phyloP scores from a whole-genome alignment of 2,113 vertebrate genomes.

The Aphyosemion australe region DNA sequence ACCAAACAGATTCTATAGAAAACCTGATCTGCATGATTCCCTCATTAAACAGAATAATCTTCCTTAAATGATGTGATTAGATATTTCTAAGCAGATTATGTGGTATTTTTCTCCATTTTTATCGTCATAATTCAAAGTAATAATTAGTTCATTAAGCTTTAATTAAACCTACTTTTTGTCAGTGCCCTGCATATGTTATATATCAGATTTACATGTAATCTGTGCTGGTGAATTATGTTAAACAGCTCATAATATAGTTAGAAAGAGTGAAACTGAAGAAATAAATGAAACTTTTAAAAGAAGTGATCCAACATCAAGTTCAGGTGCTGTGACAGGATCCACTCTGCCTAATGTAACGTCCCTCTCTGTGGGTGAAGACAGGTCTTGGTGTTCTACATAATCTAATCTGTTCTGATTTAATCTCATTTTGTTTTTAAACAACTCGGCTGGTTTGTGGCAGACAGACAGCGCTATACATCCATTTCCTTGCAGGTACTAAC shows the following conservation, averaged over 20 bases:
- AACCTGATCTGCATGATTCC: too few species aligned
- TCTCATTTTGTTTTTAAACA: slow-evolving; percentile 49
- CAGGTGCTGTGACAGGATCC: slow-evolving; percentile 27
- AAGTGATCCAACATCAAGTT: slow-evolving; percentile 8
- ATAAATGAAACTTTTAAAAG: slow-evolving; percentile 14
- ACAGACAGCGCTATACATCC: slow-evolving; percentile 25
- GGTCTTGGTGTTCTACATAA: slow-evolving; percentile 32
- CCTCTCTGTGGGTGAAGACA: slow-evolving; percentile 24
- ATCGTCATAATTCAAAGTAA: not conserved
- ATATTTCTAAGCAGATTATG: not conserved
- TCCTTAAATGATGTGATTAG: not conserved
- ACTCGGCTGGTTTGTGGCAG: slow-evolving; percentile 9
- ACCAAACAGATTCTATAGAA: not conserved
- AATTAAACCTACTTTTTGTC: too few species aligned
- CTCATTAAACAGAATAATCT: not conserved
- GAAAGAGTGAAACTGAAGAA: not conserved
- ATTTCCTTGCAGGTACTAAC: too few species aligned
- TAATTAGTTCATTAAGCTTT: not conserved
- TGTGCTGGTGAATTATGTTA: not conserved
- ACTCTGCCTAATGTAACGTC: slow-evolving; percentile 36
- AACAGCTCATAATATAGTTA: not conserved
- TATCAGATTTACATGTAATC: not conserved
- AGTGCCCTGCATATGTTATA: not conserved
- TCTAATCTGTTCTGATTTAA: slow-evolving; percentile 55
- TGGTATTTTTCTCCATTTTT: not conserved